Evolutionary conservation across 2,888 invertebrate species (phyloP).

Genomic region (Euphydryas editha): DNA sequence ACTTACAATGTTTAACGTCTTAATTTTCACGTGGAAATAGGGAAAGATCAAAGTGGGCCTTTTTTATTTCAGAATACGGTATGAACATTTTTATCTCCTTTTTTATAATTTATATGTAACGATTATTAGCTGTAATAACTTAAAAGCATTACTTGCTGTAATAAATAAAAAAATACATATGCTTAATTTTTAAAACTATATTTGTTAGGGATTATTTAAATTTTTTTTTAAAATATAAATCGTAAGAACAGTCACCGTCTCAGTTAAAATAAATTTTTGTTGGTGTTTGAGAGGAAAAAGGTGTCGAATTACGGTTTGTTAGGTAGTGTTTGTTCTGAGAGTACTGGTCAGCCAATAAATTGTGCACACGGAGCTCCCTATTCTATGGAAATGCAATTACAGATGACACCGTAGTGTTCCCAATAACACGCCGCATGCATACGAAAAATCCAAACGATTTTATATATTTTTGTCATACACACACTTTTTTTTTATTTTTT

Average conservation of each 20-base stretch:
- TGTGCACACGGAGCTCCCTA: slow-evolving; percentile 65
- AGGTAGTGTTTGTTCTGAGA: slow-evolving; percentile 63
- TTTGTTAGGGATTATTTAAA: too few relatives aligned
- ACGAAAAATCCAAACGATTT: slow-evolving; percentile 22
- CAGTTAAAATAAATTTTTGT: not conserved
- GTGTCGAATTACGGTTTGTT: slow-evolving; percentile 71
- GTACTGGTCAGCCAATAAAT: slow-evolving; percentile 68
- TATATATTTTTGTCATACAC: not conserved
- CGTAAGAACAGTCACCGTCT: not conserved
- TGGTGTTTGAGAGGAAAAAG: slow-evolving; percentile 38
- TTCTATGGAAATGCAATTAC: slow-evolving; percentile 65
- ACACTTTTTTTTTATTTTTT: not conserved
- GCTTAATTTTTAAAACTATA: too few relatives aligned
- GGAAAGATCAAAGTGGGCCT: slow-evolving; percentile 17
- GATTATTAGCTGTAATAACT: too few relatives aligned
- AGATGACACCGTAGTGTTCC: slow-evolving; percentile 44
- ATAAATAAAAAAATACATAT: too few relatives aligned
- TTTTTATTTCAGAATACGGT: slow-evolving; percentile 10
- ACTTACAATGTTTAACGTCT: slow-evolving; percentile 37
- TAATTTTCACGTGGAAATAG: slow-evolving; percentile 24
- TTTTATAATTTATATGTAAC: not conserved
- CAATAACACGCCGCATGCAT: slow-evolving; percentile 51
- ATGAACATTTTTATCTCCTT: not conserved
- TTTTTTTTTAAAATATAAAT: too few relatives aligned
- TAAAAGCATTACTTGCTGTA: too few relatives aligned